Conservation (phyloP, 2,797 vertebrate species). For the Odontamblyopus lacepedii region DNA sequence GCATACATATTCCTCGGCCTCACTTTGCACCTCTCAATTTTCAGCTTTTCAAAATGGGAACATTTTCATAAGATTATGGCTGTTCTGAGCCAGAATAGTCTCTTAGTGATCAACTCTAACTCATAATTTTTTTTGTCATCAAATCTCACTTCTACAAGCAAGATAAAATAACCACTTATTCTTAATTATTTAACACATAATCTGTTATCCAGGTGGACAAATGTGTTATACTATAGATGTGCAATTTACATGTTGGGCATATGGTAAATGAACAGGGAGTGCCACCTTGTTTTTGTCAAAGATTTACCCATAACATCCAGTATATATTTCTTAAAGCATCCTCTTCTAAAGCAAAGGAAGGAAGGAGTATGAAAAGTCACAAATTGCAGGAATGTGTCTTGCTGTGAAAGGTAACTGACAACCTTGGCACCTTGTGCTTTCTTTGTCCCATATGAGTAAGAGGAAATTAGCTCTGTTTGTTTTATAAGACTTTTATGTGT, state of each 20-base stretch:
- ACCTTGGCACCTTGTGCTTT: not conserved
- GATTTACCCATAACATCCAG: slow-evolving; percentile 48
- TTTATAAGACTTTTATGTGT: slow-evolving; percentile 67
- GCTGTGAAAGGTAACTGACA: too few species aligned
- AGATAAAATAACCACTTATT: slow-evolving; percentile 21
- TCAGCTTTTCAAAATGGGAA: slow-evolving; percentile 62
- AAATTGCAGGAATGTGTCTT: too few species aligned
- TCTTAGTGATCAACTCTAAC: not conserved
- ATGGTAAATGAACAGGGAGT: slow-evolving; percentile 70
- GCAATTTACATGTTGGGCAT: slow-evolving; percentile 67
- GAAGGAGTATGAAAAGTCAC: too few species aligned
- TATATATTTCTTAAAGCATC: slow-evolving; percentile 69
- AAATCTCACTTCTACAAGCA: not conserved
- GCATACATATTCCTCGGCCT: slow-evolving; percentile 55
- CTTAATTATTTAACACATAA: slow-evolving; percentile 56
- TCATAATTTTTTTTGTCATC: not conserved
- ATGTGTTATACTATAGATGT: slow-evolving; percentile 73
- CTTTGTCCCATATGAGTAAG: slow-evolving; percentile 64
- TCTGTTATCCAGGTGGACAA: slow-evolving; percentile 60
- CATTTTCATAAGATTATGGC: slow-evolving; percentile 43
- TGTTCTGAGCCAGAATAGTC: slow-evolving; percentile 25
- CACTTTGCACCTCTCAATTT: slow-evolving; percentile 67
- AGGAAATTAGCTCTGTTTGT: slow-evolving; percentile 68
- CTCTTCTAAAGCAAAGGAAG: slow-evolving; percentile 72
- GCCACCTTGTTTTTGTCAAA: slow-evolving; percentile 65